Conservation (phyloP, 2,888 invertebrate genomes). For the Eupeodes latifasciatus region DNA sequence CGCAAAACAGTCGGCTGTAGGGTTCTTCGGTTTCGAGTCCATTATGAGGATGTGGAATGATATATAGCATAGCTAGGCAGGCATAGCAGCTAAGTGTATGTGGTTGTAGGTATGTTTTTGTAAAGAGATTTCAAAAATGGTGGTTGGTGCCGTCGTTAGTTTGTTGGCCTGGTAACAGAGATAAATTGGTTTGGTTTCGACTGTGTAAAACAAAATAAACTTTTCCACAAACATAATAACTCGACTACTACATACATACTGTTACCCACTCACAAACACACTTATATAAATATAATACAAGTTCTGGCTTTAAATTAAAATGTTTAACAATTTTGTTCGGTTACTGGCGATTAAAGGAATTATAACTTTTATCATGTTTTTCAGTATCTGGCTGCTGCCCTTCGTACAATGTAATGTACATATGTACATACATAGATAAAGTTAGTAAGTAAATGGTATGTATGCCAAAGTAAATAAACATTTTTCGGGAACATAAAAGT, state of each 20-base stretch:
- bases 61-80: background rate
- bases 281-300: background rate
- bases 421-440: no score
- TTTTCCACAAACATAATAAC: background rate
- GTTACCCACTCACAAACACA: background rate
- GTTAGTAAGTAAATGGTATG: no score
- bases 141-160: slow-evolving; percentile 15
- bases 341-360: slow-evolving; percentile 41
- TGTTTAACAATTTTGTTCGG: slow-evolving; percentile 50
- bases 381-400: background rate
- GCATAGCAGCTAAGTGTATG: background rate
- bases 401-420: no score
- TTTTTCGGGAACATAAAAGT: no score
- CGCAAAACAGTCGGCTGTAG: slow-evolving; percentile 41
- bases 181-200: slow-evolving; percentile 61
- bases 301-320: slow-evolving; percentile 53
- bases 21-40: slow-evolving; percentile 23
- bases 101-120: background rate
- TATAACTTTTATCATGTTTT: slow-evolving; percentile 28
- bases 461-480: no score
- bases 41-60: slow-evolving; percentile 15
- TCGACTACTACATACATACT: background rate
- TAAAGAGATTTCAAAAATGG: slow-evolving; percentile 46
- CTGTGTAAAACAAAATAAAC: slow-evolving; percentile 11
- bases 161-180: slow-evolving; percentile 37